Conservation (phyloP, 2,113 vertebrate species). For the Peromyscus polionotus region DNA sequence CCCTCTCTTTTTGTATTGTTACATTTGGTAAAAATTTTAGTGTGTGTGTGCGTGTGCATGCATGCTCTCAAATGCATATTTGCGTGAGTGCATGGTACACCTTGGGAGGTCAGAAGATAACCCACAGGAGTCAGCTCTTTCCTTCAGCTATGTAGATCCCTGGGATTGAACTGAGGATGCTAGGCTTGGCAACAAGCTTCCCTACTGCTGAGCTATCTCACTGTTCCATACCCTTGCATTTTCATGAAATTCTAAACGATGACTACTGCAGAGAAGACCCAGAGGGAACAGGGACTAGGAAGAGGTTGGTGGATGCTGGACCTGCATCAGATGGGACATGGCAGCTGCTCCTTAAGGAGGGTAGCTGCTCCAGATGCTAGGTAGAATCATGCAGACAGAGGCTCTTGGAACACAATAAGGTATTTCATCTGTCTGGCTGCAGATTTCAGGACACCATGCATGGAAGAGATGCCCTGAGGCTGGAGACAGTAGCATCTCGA, state of each 20-base stretch:
- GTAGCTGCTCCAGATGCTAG: not conserved
- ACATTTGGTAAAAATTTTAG: not conserved
- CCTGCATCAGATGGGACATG: not conserved
- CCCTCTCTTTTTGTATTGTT: not conserved
- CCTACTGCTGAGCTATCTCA: no score
- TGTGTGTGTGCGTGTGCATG: not conserved
- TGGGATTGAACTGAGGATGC: not conserved
- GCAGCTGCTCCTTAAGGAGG: not conserved
- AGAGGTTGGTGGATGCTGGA: not conserved
- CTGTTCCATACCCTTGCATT: not conserved
- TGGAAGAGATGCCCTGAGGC: not conserved
- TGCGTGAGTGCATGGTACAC: not conserved
- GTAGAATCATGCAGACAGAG: not conserved
- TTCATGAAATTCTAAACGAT: not conserved
- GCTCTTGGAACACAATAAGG: not conserved
- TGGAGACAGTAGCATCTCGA: not conserved
- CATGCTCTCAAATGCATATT: no score
- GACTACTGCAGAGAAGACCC: not conserved
- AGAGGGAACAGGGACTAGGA: not conserved
- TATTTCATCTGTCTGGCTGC: not conserved
- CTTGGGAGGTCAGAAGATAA: not conserved
- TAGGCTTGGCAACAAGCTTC: not conserved
- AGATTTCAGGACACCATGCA: not conserved
- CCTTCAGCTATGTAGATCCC: not conserved
- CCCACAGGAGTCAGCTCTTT: not conserved